Conservation (phyloP, 2,113 vertebrate genomes). For the Platichthys flesus region DNA sequence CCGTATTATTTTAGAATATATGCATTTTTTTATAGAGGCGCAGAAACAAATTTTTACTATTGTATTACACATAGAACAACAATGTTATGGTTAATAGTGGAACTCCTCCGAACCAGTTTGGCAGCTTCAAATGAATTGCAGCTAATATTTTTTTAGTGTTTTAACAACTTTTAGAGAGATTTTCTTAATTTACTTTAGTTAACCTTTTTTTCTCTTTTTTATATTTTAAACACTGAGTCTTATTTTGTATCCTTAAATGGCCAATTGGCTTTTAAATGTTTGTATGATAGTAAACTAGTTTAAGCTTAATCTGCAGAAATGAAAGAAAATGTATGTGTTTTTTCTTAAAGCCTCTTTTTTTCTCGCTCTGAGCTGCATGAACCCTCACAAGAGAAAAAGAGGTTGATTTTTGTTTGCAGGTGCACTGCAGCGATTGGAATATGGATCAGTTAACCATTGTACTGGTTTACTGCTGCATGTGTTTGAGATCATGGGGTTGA, state of each 20-base stretch:
- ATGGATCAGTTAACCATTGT: conserved; percentile 82
- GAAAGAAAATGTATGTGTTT: not conserved
- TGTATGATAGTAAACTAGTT: conserved; percentile 20
- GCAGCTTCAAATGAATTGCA: conserved; percentile 45
- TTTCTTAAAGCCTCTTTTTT: conserved; percentile 46
- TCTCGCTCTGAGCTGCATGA: conserved; percentile 42
- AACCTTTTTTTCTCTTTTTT: not conserved
- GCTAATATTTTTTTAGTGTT: conserved; percentile 27
- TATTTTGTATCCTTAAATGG: conserved; percentile 59
- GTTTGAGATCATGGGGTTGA: conserved; percentile 66
- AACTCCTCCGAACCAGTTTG: conserved; percentile 2
- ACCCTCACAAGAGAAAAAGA: conserved; percentile 52
- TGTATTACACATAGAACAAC: not conserved
- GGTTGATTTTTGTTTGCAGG: conserved; percentile 75
- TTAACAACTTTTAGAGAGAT: conserved; percentile 49
- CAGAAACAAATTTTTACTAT: not conserved
- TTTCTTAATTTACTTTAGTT: conserved; percentile 6
- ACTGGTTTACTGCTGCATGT: conserved; percentile 79
- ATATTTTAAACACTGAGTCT: conserved; percentile 53
- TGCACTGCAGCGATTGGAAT: conserved; percentile 79
- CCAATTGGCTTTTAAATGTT: conserved; percentile 53
- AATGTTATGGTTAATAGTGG: not conserved
- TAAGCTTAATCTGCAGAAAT: conserved; percentile 17
- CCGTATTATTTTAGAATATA: not conserved
- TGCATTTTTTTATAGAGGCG: conserved; percentile 13